Conservation (phyloP, 2,888 invertebrate species). For the Meiosimyza decipiens region DNA sequence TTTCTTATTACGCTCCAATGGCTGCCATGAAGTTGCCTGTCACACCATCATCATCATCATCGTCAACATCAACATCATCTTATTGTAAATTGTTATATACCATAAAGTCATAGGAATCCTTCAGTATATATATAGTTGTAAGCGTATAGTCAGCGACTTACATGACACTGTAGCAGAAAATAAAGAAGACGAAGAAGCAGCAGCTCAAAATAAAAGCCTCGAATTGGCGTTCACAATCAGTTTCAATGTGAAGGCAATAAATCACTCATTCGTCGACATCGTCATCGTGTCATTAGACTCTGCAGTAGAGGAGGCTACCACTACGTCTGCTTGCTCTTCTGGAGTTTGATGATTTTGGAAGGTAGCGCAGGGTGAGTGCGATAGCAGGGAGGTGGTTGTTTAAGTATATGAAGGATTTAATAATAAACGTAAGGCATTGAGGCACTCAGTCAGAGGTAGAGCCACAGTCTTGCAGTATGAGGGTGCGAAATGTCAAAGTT, state of each 20-base stretch:
- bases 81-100: neutral
- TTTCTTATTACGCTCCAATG: constrained; percentile 42
- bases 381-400: constrained; percentile 28
- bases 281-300: constrained; percentile 36
- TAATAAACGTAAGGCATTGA: constrained; percentile 17
- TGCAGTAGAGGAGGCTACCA: neutral
- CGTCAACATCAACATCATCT: constrained; percentile 32
- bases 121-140: too few relatives aligned
- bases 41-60: constrained; percentile 41
- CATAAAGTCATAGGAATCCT: neutral
- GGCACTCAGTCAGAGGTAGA: neutral
- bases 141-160: too few relatives aligned
- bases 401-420: constrained; percentile 28
- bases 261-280: constrained; percentile 57
- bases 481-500: constrained; percentile 26
- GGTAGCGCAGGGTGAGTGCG: too few relatives aligned
- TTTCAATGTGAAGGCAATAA: constrained; percentile 60
- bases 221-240: constrained; percentile 53
- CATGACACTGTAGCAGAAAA: too few relatives aligned
- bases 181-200: neutral
- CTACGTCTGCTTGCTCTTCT: neutral
- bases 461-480: neutral
- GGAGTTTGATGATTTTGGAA: too few relatives aligned
- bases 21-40: constrained; percentile 46
- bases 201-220: constrained; percentile 20